A percentile compares a stretch with the other conserved stretches of the same genome.
phyloP scores from a whole-genome alignment of 2,113 vertebrate species.

The Emydocephalus ijimae region DNA sequence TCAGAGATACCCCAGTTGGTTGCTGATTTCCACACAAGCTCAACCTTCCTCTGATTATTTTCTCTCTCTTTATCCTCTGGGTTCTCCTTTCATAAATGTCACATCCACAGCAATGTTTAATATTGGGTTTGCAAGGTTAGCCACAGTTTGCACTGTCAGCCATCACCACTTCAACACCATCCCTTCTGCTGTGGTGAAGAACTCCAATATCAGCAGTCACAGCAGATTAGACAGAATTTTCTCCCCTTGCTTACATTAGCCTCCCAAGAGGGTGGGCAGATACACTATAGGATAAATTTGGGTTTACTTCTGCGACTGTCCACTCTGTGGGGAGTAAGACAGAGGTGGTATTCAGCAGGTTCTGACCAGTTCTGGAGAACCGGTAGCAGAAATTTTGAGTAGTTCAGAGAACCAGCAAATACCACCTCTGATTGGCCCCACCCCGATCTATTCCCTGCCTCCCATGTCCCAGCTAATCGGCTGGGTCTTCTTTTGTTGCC shows the following conservation, averaged over 20 bases:
- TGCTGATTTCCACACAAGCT: background rate
- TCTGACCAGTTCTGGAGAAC: no score
- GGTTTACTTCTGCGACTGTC: background rate
- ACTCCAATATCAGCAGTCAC: background rate
- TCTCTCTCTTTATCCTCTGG: background rate
- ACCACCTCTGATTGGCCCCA: no score
- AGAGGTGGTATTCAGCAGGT: no score
- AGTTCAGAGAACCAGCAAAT: no score
- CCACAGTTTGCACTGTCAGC: background rate
- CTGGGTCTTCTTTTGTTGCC: no score
- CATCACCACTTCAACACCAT: background rate
- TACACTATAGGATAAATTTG: background rate
- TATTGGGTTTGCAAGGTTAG: background rate
- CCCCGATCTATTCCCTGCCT: no score
- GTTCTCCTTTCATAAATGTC: background rate
- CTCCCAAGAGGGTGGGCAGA: background rate
- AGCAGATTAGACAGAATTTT: background rate
- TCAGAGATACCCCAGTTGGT: constrained; percentile 25
- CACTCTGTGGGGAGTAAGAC: no score
- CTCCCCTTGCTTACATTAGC: background rate
- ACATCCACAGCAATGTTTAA: background rate
- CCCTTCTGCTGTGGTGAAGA: background rate
- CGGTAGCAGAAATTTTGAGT: no score
- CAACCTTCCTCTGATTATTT: background rate
- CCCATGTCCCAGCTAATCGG: no score